A percentile compares a stretch with the other conserved stretches of the same genome.
Evolutionary conservation across 2,797 vertebrate genomes (phyloP).

Genomic region (Thalassophryne amazonica): DNA sequence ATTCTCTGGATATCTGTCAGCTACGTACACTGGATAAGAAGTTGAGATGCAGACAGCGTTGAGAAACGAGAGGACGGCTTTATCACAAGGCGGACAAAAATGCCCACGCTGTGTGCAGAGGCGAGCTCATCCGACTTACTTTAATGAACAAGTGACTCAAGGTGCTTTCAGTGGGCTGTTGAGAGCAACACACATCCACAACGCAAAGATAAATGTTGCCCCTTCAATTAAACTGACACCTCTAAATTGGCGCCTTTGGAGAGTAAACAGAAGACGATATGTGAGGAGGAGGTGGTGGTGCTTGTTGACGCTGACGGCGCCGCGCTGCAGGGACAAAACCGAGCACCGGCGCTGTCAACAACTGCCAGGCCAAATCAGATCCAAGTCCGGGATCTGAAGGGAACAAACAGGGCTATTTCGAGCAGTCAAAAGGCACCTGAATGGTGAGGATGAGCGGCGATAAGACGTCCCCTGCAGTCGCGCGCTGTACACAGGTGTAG

Average conservation of each 20-base stretch:
- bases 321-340: constrained; percentile 38
- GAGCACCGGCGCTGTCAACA: constrained; percentile 40
- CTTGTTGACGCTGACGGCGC: constrained; percentile 39
- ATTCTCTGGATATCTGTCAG: neutral
- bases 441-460: constrained; percentile 6
- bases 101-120: constrained; percentile 43
- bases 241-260: constrained; percentile 46
- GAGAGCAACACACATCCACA: constrained; percentile 15
- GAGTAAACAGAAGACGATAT: constrained; percentile 12
- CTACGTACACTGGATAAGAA: constrained; percentile 14
- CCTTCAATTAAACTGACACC: constrained; percentile 57
- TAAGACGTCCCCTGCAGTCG: constrained; percentile 24
- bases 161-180: constrained; percentile 47
- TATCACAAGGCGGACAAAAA: constrained; percentile 57
- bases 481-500: constrained; percentile 17
- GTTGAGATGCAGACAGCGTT: constrained; percentile 1
- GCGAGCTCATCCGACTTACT: constrained; percentile 43
- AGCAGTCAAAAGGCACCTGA: constrained; percentile 37
- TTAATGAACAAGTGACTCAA: constrained; percentile 68
- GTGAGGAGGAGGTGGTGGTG: constrained; percentile 12
- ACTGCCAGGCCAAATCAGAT: constrained; percentile 27
- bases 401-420: constrained; percentile 38
- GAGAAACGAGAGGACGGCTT: constrained; percentile 34
- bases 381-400: constrained; percentile 33
- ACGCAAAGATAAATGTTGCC: constrained; percentile 46